Conservation (phyloP, 2,888 invertebrate species). For the Apodemia duryi region DNA sequence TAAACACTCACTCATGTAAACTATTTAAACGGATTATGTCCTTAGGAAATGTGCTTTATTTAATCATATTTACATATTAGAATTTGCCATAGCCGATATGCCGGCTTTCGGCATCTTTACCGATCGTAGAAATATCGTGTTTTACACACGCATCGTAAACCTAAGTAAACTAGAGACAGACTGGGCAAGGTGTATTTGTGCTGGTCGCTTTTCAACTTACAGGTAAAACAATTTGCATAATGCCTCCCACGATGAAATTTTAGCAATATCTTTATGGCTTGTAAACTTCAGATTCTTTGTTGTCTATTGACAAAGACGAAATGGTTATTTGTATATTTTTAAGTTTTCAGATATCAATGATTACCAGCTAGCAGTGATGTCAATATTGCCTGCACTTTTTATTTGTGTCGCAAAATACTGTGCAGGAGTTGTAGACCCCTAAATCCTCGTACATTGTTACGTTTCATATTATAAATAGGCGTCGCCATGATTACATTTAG, state of each 20-base stretch:
- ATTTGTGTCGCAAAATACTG: not conserved
- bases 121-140: constrained; percentile 59
- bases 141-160: constrained; percentile 73
- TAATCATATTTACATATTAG: not conserved
- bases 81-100: constrained; percentile 26
- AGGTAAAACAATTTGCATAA: constrained; percentile 76
- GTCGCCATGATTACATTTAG: too few species aligned
- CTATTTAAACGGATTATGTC: not conserved
- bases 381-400: not conserved
- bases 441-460: too few species aligned
- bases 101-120: constrained; percentile 57
- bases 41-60: not conserved
- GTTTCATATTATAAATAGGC: too few species aligned
- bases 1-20: too few species aligned
- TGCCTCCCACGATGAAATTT: constrained; percentile 69
- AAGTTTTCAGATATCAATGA: constrained; percentile 4
- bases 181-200: constrained; percentile 63
- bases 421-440: not conserved
- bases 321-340: constrained; percentile 14
- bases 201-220: constrained; percentile 58
- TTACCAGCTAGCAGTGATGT: not conserved
- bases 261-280: constrained; percentile 35
- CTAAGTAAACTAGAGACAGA: constrained; percentile 62
- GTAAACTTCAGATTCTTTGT: constrained; percentile 26
- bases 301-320: constrained; percentile 10